phyloP scores from a whole-genome alignment of 2,888 invertebrate genomes.

The Reticulitermes lucifugus region DNA sequence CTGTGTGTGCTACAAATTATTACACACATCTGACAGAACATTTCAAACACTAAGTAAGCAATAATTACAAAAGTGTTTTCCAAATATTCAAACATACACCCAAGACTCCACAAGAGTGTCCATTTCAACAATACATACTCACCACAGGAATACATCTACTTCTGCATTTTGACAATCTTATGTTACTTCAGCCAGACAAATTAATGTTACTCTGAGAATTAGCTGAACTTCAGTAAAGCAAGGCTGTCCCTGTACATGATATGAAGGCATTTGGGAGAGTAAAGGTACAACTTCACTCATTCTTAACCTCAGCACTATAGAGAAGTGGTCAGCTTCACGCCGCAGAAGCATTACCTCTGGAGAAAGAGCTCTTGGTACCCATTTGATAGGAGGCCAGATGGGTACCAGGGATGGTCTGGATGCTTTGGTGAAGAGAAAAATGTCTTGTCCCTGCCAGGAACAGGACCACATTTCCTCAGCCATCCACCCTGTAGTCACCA shows the following conservation, averaged over 20 bases:
- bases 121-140: background rate
- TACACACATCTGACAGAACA: constrained; percentile 1
- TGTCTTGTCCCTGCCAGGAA: no score
- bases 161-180: background rate
- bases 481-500: no score
- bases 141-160: background rate
- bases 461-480: no score
- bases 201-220: background rate
- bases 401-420: no score
- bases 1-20: constrained; percentile 15
- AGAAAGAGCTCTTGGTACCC: no score
- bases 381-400: no score
- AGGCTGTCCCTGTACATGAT: background rate
- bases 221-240: background rate
- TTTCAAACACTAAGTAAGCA: constrained; percentile 15
- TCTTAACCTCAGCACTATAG: no score
- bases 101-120: background rate
- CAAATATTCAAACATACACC: background rate
- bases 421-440: no score
- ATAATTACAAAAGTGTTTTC: background rate
- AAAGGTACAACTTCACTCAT: no score
- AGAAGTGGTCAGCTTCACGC: no score
- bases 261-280: background rate
- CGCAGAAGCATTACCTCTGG: no score
- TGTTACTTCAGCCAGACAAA: background rate